A percentile compares a stretch with the other conserved stretches of the same genome.
Conservation (phyloP, 64 coral and sea anemone species). For the Porites lutea region DNA sequence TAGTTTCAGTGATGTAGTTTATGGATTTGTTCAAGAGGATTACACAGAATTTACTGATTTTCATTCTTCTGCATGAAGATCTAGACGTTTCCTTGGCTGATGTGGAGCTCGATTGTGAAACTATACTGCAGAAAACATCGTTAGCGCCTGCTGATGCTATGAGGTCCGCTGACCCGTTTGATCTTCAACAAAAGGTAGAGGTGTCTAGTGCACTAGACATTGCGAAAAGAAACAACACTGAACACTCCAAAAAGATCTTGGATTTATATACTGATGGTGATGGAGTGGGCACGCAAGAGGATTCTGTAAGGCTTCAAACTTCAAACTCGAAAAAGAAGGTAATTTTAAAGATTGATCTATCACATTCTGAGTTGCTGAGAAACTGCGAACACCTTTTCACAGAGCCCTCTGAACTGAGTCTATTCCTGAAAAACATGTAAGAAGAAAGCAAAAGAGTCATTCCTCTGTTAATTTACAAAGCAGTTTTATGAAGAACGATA, state of each 20-base stretch:
- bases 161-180: neutral
- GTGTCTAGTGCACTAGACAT: neutral
- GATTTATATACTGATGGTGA: neutral
- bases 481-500: neutral
- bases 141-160: neutral
- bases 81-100: constrained; percentile 28
- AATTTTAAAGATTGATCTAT: neutral
- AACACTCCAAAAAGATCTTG: neutral
- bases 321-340: too few relatives aligned
- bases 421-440: neutral
- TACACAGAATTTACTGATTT: constrained; percentile 5
- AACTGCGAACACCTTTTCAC: neutral
- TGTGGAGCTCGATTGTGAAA: constrained; percentile 6
- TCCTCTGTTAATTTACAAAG: neutral
- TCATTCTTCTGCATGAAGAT: constrained; percentile 32
- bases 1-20: neutral
- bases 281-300: neutral
- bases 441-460: neutral
- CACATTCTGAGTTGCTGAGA: neutral
- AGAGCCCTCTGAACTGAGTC: neutral
- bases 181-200: neutral
- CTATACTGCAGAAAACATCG: neutral
- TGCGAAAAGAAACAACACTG: too few relatives aligned
- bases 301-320: too few relatives aligned
- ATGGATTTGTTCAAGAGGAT: neutral